Percentiles rank a stretch among this genome's conserved stretches.
These are phyloP conservation scores for Rhincodon typus DNA, from an alignment of 2,797 vertebrate genomes.

Conservation along the genomic window DNA sequence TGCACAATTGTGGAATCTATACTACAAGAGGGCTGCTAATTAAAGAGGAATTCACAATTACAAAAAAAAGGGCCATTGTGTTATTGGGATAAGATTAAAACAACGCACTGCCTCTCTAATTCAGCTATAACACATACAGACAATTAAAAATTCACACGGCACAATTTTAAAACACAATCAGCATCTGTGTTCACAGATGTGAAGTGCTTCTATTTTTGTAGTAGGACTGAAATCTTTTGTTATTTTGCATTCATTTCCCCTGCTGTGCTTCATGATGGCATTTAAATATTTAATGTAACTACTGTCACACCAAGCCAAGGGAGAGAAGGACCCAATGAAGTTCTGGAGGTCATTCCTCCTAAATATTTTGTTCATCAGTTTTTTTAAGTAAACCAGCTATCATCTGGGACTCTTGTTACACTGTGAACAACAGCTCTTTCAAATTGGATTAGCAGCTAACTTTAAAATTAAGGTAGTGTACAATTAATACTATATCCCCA, in stretches of 20 bases:
- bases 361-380: slow-evolving; percentile 8
- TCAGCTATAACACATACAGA: neutral
- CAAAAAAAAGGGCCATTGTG: neutral
- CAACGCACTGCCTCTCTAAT: slow-evolving; percentile 2
- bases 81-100: slow-evolving; percentile 31
- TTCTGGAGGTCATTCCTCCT: neutral
- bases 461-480: neutral
- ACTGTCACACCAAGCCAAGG: slow-evolving; percentile 10
- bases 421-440: neutral
- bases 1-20: neutral
- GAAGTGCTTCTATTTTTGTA: slow-evolving; percentile 18
- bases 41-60: neutral
- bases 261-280: slow-evolving; percentile 19
- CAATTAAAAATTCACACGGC: slow-evolving; percentile 24
- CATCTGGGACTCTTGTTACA: neutral
- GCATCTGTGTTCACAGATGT: slow-evolving; percentile 27
- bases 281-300: slow-evolving; percentile 32
- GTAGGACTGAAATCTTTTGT: slow-evolving; percentile 8
- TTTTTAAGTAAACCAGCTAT: neutral
- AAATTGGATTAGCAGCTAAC: neutral
- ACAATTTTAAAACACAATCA: slow-evolving; percentile 25
- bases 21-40: neutral
- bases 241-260: slow-evolving; percentile 28
- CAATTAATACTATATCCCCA: neutral
- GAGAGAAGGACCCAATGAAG: neutral